Evolutionary conservation across 2,113 vertebrate genomes (phyloP).

Genomic region (Thinocorus orbignyianus): DNA sequence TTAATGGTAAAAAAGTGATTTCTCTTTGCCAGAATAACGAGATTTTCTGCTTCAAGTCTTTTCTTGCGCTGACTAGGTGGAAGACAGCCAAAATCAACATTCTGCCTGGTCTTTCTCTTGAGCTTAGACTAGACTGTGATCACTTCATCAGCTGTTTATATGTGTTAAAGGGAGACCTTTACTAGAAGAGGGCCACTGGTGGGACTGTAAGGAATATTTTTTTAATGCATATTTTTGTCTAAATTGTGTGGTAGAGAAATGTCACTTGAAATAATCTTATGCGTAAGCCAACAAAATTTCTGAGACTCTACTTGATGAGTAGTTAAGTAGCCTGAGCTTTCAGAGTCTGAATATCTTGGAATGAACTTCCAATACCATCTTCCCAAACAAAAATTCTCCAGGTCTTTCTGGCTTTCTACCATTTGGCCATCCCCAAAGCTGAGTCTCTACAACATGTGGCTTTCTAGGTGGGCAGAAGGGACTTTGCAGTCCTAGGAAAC

Average conservation of each 20-base stretch:
- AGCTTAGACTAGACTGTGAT: slow-evolving; percentile 49
- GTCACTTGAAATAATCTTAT: background rate
- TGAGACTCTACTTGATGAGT: background rate
- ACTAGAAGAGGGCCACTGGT: background rate
- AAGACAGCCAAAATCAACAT: slow-evolving; percentile 20
- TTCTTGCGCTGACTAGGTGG: background rate
- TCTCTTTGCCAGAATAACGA: background rate
- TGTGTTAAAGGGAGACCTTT: slow-evolving; percentile 32
- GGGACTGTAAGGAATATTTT: background rate
- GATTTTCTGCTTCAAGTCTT: slow-evolving; percentile 4
- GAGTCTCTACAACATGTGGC: background rate
- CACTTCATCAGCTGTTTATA: slow-evolving; percentile 44
- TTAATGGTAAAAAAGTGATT: background rate
- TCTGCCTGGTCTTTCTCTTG: slow-evolving; percentile 47
- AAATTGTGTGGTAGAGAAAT: background rate
- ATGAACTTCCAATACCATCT: background rate
- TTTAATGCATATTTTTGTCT: fast-evolving
- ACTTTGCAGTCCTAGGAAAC: background rate
- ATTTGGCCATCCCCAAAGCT: background rate
- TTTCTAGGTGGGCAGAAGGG: background rate
- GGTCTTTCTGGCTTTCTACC: background rate
- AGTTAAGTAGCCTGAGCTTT: background rate
- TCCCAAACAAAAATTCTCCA: background rate
- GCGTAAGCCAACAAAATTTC: background rate
- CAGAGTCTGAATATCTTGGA: background rate